phyloP scores from a whole-genome alignment of 37 sponge, comb jelly and placozoan species.

The Aplysina aerophoba region DNA sequence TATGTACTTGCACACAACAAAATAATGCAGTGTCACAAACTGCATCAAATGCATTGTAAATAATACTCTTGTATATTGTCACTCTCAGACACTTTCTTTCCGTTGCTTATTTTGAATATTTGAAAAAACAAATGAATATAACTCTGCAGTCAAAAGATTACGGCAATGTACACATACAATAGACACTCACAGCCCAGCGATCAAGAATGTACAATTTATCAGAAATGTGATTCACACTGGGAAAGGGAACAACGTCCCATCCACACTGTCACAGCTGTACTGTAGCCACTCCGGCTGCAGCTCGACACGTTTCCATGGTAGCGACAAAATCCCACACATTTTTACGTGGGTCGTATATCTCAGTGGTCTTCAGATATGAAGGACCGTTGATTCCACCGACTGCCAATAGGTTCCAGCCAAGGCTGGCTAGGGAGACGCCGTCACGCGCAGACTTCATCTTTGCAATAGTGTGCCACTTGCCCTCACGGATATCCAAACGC shows the following conservation, averaged over 20 bases:
- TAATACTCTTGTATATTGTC: too few relatives aligned
- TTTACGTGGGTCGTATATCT: slow-evolving; percentile 80
- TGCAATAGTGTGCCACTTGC: slow-evolving; percentile 79
- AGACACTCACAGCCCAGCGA: too few relatives aligned
- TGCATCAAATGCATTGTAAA: too few relatives aligned
- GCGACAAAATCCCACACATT: slow-evolving; percentile 81
- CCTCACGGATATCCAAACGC: slow-evolving; percentile 76
- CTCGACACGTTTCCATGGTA: slow-evolving; percentile 90
- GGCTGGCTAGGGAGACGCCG: slow-evolving; percentile 82
- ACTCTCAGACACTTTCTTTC: too few relatives aligned
- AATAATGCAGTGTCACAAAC: too few relatives aligned
- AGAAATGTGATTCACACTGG: too few relatives aligned
- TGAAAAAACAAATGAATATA: background rate
- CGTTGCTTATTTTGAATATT: background rate
- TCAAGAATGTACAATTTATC: too few relatives aligned
- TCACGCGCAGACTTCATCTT: slow-evolving; percentile 85
- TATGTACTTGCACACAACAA: too few relatives aligned
- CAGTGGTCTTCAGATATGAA: slow-evolving; percentile 85
- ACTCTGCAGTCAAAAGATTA: background rate
- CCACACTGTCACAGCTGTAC: too few relatives aligned
- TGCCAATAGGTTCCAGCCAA: slow-evolving; percentile 77
- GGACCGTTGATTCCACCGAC: slow-evolving; percentile 97
- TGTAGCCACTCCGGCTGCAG: slow-evolving; percentile 86
- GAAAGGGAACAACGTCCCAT: too few relatives aligned
- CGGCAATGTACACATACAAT: background rate